Evolutionary conservation across 1,140 invertebrate species (phyloP), one percentile per base, ranked within the genome.

Genomic region (Lysiphlebus fabarum): DNA sequence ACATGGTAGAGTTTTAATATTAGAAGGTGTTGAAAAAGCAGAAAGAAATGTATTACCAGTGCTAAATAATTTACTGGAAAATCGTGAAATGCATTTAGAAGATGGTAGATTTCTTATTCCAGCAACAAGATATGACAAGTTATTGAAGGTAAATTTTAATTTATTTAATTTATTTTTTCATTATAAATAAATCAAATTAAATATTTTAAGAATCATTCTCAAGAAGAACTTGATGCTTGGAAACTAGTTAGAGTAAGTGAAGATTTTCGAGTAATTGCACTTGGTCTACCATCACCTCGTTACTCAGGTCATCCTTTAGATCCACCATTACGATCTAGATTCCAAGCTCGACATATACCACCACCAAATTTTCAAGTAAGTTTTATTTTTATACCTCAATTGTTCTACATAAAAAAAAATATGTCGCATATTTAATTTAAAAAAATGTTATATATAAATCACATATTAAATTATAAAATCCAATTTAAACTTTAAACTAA

Each of bases 41-140:
- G 96, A 99, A 75, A 79, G 96, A 56, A 99, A 98, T 83, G 95
- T 98, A 36, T 80, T 99, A 45, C 96, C 96, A 44, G 90, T 99
- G 42, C 75, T 99, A n/a, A 99, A 99, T 79, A 99, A 99, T 82
- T 83, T 99, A 34, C 78, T 99, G n/a, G 96, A 99, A 82, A 99
- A 99, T 79, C 82, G 96, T 53, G 96, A 99, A 80, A 98, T 99
- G 95, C 93, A 98, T 77, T 80, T 99, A 45, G 96, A 99, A 81
- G 95, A 98, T 85, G 96, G 96, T 1, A 81, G 95, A 63, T 95
- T 98, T 76, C 81, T 99, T 11, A 89, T 99, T 70, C 86, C 92
- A 3, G 87, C 93, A 33, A 75, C 85, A 4, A 85, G 93, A 80
- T 99, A 96, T 74, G 95, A 99, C 72, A 92, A 93, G 79, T 80